Conservation (phyloP, 2,797 vertebrate genomes). For the Pelodytes ibericus region DNA sequence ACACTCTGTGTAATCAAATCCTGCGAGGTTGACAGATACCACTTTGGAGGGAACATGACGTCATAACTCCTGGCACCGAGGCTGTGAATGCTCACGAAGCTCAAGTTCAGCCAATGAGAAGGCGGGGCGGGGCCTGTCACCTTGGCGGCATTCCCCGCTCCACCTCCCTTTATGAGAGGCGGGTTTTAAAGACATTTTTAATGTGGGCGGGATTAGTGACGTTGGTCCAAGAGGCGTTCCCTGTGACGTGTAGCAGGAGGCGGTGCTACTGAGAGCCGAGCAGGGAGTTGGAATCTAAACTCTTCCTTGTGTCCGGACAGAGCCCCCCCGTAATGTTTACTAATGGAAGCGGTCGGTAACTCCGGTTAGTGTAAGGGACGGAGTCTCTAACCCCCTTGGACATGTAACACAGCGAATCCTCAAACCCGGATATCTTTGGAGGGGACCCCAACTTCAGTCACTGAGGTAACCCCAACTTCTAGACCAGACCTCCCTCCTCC, state of each 20-base stretch:
- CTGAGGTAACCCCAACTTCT: too few relatives aligned
- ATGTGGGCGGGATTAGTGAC: too few relatives aligned
- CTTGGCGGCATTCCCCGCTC: too few relatives aligned
- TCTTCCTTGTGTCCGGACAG: slow-evolving; percentile 7
- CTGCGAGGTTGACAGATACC: too few relatives aligned
- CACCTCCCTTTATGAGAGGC: not conserved
- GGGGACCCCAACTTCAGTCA: too few relatives aligned
- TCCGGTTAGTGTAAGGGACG: not conserved
- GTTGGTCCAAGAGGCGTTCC: not conserved
- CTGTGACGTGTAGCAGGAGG: slow-evolving; percentile 6
- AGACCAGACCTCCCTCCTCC: too few relatives aligned
- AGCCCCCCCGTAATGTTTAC: slow-evolving; percentile 44
- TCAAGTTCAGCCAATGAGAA: not conserved
- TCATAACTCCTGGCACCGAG: too few relatives aligned
- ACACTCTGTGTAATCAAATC: too few relatives aligned
- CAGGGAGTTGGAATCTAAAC: slow-evolving; percentile 1
- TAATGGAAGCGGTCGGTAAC: slow-evolving; percentile 27
- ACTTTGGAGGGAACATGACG: too few relatives aligned
- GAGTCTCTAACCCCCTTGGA: not conserved
- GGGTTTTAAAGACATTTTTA: not conserved
- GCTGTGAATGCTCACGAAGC: too few relatives aligned
- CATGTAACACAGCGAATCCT: not conserved
- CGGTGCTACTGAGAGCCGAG: not conserved
- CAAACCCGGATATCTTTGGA: too few relatives aligned
- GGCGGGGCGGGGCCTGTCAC: not conserved